Evolutionary conservation across 1,140 invertebrate species (phyloP).

Genomic region (Drosophila kurseongensis): DNA sequence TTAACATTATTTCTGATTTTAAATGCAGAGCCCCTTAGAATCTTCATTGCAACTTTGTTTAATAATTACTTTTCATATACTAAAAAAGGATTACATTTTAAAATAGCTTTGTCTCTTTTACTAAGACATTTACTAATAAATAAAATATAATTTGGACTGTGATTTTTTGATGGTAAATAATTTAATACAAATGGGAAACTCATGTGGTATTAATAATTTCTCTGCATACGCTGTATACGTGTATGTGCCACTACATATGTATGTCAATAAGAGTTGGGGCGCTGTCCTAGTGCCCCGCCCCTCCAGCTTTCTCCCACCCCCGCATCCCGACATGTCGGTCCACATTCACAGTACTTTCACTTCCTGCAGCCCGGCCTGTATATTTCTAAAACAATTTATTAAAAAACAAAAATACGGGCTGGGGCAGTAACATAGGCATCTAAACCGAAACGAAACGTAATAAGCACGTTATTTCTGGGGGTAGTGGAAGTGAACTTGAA

Average conservation of each 20-base stretch:
- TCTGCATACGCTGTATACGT: not conserved
- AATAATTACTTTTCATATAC: too few species aligned
- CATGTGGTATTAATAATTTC: not conserved
- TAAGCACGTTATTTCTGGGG: slow-evolving; percentile 39
- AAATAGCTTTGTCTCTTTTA: too few species aligned
- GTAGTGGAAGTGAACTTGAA: slow-evolving; percentile 73
- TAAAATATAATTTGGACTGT: too few species aligned
- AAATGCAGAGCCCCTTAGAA: not conserved
- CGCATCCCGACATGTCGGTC: slow-evolving; percentile 58
- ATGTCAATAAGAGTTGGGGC: slow-evolving; percentile 61
- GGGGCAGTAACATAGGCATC: not conserved
- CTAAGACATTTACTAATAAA: too few species aligned
- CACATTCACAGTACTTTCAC: slow-evolving; percentile 17
- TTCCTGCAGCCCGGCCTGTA: slow-evolving; percentile 28
- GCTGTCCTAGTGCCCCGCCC: slow-evolving; percentile 40
- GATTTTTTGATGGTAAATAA: not conserved
- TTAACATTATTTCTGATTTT: not conserved
- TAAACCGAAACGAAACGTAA: slow-evolving; percentile 20
- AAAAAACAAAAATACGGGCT: slow-evolving; percentile 61
- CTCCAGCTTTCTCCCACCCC: slow-evolving; percentile 1
- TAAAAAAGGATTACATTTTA: too few species aligned
- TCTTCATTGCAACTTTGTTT: too few species aligned
- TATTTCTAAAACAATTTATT: slow-evolving; percentile 72
- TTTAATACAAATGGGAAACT: not conserved
- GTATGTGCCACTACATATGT: slow-evolving; percentile 48